Evolutionary conservation across 1,140 invertebrate species (phyloP), one percentile per base, ranked within the genome.

Genomic region (Atta texana): DNA sequence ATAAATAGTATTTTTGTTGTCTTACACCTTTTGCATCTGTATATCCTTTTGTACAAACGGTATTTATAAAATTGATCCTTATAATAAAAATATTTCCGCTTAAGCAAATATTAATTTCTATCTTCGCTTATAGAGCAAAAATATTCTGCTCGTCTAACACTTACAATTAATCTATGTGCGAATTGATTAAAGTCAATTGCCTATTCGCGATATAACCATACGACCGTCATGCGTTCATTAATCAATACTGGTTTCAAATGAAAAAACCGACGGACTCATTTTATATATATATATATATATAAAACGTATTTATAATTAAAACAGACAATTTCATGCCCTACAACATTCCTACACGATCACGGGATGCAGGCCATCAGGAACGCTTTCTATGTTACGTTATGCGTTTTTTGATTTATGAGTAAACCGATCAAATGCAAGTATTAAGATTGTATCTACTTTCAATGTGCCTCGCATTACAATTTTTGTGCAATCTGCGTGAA

Each of bases 391-490:
- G 72, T 86, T 69, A 24, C 18, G n/a, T 68, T 16, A 18, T 24
- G 53, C n/a, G 51, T 81, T 80, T 82, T 82, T 76, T 82, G 71
- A 90, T 90, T 90, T 87, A 89, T 51, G 85, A 66, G 31, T 63
- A 49, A 16, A 34, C 4, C 55, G 68, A 71, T 57, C 75, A 31
- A 87, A 74, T 76, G 68, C 84, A 39, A 69, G 68, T 89, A 76
- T 89, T 86, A 57, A 89, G 88, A 89, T 89, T 63, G 74, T 71
- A 89, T 89, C 84, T 89, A 81, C 80, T 87, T 81, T 76, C 53
- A 69, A 87, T 75, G 76, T 44, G 21, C 14, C 28, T 76, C 71
- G 88, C 85, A 81, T 89, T 61, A 78, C 44, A 76, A 24, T 78
- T 88, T 78, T 85, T 86, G 34, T 21, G 16, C 28, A 68, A 68